Evolutionary conservation across 2,797 vertebrate genomes (phyloP).

Genomic region (Coilia nasus): DNA sequence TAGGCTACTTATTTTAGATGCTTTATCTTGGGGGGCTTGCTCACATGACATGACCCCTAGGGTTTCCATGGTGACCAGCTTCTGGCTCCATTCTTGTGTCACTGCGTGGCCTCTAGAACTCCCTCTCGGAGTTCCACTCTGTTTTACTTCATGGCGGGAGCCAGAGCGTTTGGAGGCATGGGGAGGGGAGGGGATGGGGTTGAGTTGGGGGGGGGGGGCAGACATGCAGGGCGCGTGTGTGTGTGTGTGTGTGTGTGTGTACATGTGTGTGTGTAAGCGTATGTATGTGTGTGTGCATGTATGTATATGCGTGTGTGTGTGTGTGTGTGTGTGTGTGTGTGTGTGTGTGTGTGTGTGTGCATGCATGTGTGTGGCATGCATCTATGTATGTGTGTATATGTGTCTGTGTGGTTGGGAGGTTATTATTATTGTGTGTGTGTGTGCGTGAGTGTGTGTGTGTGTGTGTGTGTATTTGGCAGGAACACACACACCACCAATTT

Average conservation of each 20-base stretch:
- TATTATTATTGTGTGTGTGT: too few species aligned
- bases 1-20: neutral
- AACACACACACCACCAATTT: neutral
- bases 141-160: neutral
- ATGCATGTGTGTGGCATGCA: too few species aligned
- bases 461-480: too few species aligned
- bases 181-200: neutral
- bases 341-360: too few species aligned
- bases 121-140: conserved; percentile 29
- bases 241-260: neutral
- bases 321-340: too few species aligned
- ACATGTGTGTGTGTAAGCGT: too few species aligned
- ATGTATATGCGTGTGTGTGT: too few species aligned
- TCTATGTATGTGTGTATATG: too few species aligned
- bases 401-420: too few species aligned
- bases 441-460: too few species aligned
- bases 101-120: conserved; percentile 51
- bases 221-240: neutral
- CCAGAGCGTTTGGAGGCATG: neutral
- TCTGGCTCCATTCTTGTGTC: conserved; percentile 48
- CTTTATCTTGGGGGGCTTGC: neutral
- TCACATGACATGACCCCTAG: conserved; percentile 45
- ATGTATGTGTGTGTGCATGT: too few species aligned
- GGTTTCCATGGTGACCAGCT: conserved; percentile 29
- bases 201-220: neutral